A percentile compares a stretch with the other conserved stretches of the same genome.
Conservation (phyloP, 2,113 vertebrate genomes). For the Nothobranchius kuhntae region DNA sequence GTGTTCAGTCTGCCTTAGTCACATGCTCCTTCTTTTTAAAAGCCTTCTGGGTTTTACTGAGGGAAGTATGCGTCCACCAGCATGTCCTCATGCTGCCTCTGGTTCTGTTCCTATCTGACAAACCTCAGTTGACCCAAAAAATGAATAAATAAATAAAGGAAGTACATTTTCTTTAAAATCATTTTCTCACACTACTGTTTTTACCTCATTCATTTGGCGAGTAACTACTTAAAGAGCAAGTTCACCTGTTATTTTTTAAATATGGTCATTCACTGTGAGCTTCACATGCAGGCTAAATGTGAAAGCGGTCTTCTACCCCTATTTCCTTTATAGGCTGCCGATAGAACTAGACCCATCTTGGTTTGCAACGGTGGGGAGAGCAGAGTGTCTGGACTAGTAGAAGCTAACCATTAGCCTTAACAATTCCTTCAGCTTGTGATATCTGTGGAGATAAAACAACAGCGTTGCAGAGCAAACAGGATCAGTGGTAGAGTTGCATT, state of each 20-base stretch:
- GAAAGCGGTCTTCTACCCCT: too few relatives aligned
- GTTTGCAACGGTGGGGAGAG: too few relatives aligned
- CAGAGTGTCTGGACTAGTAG: too few relatives aligned
- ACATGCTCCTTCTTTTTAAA: slow-evolving; percentile 21
- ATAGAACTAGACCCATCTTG: too few relatives aligned
- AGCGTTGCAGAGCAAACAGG: too few relatives aligned
- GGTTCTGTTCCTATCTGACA: slow-evolving; percentile 8
- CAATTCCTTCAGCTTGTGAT: too few relatives aligned
- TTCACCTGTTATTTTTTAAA: background rate
- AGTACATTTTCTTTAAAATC: slow-evolving; percentile 28
- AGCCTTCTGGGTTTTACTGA: slow-evolving; percentile 22
- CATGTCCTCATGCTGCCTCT: slow-evolving; percentile 4
- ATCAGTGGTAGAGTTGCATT: too few relatives aligned
- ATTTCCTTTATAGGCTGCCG: too few relatives aligned
- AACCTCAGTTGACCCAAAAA: slow-evolving; percentile 8
- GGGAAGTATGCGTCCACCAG: slow-evolving; percentile 6
- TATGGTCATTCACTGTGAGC: too few relatives aligned
- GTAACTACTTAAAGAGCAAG: slow-evolving; percentile 21
- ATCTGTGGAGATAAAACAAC: too few relatives aligned
- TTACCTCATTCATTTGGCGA: slow-evolving; percentile 32
- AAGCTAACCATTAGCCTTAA: too few relatives aligned
- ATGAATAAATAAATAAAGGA: background rate
- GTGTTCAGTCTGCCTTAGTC: slow-evolving; percentile 31
- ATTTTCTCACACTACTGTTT: slow-evolving; percentile 12
- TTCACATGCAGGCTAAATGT: too few relatives aligned